Percentiles rank a stretch among this genome's conserved stretches.
phyloP scores from a whole-genome alignment of 2,888 invertebrate genomes.

The Cryptocephalus primarius region DNA sequence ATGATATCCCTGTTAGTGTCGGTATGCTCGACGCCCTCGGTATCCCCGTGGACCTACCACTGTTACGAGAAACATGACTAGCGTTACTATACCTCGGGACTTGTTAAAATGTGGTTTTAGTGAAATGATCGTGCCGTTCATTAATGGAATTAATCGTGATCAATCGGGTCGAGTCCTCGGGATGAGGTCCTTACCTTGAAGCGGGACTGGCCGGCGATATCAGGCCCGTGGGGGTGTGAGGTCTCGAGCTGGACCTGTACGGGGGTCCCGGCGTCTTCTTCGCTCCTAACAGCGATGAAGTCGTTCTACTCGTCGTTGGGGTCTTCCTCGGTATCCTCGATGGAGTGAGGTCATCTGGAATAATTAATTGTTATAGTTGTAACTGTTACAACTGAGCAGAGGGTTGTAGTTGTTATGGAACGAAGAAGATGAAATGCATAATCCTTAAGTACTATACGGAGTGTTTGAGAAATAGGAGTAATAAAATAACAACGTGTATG shows the following conservation, averaged over 20 bases:
- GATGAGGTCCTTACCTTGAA: slow-evolving; percentile 53
- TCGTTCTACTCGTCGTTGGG: slow-evolving; percentile 45
- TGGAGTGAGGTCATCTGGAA: slow-evolving; percentile 63
- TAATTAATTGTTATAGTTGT: no score
- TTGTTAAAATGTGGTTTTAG: no score
- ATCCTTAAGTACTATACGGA: no score
- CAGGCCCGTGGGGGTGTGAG: slow-evolving; percentile 71
- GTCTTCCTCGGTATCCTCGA: slow-evolving; percentile 73
- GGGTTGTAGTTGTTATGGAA: no score
- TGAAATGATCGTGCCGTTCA: no score
- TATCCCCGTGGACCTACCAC: slow-evolving; percentile 56
- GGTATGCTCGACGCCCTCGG: slow-evolving; percentile 86
- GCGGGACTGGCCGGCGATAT: slow-evolving; percentile 61
- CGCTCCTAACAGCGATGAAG: slow-evolving; percentile 45
- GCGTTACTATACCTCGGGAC: no score
- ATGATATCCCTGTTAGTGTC: slow-evolving; percentile 58
- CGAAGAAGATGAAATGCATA: no score
- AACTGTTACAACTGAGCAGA: no score
- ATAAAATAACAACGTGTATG: no score
- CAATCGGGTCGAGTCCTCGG: no score
- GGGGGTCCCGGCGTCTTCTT: slow-evolving; percentile 28
- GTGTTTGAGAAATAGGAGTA: no score
- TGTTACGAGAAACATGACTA: slow-evolving; percentile 19
- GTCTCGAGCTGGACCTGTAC: slow-evolving; percentile 44
- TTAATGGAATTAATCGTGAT: no score